A percentile compares a stretch with the other conserved stretches of the same genome.
These are phyloP conservation scores for Chaenodraco wilsoni DNA, from an alignment of 2,797 vertebrate species.

Conservation along the genomic window DNA sequence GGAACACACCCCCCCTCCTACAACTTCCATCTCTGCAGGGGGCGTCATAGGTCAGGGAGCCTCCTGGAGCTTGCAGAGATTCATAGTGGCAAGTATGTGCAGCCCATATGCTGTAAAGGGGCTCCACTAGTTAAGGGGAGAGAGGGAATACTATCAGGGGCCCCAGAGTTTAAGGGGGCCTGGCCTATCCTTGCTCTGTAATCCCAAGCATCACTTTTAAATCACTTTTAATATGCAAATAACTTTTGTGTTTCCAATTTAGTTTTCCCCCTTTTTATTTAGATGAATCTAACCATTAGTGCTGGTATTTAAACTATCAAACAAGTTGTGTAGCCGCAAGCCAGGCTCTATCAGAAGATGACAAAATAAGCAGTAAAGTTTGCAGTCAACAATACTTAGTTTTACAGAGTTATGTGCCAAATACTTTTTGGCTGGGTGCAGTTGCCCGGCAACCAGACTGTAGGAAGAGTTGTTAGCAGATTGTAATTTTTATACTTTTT, in stretches of 20 bases:
- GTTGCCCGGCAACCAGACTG: conserved; percentile 8
- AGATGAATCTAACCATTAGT: too few species aligned
- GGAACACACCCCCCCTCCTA: neutral
- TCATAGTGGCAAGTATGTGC: conserved; percentile 16
- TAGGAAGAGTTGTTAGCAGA: neutral
- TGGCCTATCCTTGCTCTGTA: neutral
- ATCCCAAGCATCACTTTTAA: conserved; percentile 4
- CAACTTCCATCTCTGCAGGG: neutral
- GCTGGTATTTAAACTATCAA: too few species aligned
- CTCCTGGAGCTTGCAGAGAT: conserved; percentile 21
- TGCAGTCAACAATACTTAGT: neutral
- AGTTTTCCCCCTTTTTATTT: too few species aligned
- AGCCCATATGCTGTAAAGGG: conserved; percentile 10
- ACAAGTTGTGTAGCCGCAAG: too few species aligned
- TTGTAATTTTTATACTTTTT: neutral
- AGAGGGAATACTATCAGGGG: conserved; percentile 24
- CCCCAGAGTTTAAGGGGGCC: conserved; percentile 10
- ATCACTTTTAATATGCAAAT: too few species aligned
- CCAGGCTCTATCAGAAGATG: too few species aligned
- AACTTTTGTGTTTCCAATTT: too few species aligned
- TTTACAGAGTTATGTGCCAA: neutral
- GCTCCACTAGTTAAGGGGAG: neutral
- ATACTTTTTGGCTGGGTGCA: neutral
- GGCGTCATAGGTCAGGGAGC: conserved; percentile 25
- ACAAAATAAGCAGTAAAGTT: neutral